Conservation (phyloP, 2,113 vertebrate species). For the Boleophthalmus pectinirostris region DNA sequence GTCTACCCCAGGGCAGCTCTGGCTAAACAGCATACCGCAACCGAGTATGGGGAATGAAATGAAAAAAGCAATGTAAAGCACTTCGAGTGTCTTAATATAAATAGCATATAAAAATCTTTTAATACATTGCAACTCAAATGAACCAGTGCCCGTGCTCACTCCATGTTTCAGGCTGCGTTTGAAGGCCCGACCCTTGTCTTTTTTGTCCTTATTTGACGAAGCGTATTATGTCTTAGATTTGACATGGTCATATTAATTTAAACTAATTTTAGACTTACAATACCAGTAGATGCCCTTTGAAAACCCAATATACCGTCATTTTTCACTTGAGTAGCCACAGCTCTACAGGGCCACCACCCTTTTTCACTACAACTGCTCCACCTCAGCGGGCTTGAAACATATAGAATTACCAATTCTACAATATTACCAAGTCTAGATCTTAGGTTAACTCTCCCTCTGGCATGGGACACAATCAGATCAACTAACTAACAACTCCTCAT, state of each 20-base stretch:
- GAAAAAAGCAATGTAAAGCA: no score
- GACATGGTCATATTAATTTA: not conserved
- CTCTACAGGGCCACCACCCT: constrained; percentile 14
- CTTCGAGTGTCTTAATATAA: no score
- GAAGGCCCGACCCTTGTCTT: not conserved
- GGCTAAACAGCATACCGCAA: no score
- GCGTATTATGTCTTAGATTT: not conserved
- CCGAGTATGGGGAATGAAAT: no score
- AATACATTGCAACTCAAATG: no score
- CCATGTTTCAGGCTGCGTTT: not conserved
- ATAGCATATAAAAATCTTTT: no score
- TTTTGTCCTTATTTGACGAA: not conserved
- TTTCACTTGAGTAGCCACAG: not conserved
- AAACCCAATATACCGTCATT: not conserved
- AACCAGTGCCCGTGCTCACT: not conserved
- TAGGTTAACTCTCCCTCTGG: constrained; percentile 27
- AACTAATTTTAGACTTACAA: not conserved
- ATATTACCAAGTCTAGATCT: constrained; percentile 33
- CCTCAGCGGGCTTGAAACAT: constrained; percentile 22
- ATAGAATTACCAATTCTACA: constrained; percentile 22
- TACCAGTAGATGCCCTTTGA: not conserved
- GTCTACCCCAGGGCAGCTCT: no score
- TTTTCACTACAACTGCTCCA: constrained; percentile 26
- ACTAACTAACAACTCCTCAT: constrained; percentile 25
- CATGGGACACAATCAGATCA: constrained; percentile 33